These are phyloP conservation scores for Aplysina aerophoba DNA, from an alignment of 37 sponge, comb jelly and placozoan genomes.

Conservation along the genomic window DNA sequence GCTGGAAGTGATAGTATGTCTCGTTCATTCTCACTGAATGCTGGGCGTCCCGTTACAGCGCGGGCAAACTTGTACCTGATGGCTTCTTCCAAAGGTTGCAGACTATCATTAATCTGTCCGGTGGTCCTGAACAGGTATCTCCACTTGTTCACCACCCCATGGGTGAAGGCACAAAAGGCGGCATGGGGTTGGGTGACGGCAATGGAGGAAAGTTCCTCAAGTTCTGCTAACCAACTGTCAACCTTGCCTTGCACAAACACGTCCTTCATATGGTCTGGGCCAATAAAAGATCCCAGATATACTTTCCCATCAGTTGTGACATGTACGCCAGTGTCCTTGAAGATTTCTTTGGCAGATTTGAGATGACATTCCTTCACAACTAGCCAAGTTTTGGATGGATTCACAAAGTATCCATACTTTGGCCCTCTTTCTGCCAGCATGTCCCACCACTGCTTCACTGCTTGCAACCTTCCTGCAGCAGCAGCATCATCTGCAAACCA, in stretches of 20 bases:
- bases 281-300: conserved; percentile 18
- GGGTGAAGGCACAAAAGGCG: conserved; percentile 1
- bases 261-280: not conserved
- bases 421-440: conserved; percentile 4
- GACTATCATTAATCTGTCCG: not conserved
- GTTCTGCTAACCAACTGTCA: conserved; percentile 7
- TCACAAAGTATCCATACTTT: not conserved
- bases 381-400: conserved; percentile 33
- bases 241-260: no score
- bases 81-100: not conserved
- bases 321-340: not conserved
- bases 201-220: conserved; percentile 18
- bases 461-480: not conserved
- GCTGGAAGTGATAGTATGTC: not conserved
- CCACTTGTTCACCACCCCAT: not conserved
- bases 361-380: conserved; percentile 8
- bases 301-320: conserved; percentile 20
- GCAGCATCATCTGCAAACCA: conserved; percentile 40
- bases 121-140: not conserved
- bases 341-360: not conserved
- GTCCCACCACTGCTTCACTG: conserved; percentile 1
- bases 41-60: not conserved
- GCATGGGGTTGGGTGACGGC: conserved; percentile 10
- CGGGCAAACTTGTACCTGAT: not conserved
- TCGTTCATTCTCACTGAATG: not conserved